Base-by-base conservation (phyloP, 2,797 vertebrate species). In the Gadopsis marmoratus region DNA sequence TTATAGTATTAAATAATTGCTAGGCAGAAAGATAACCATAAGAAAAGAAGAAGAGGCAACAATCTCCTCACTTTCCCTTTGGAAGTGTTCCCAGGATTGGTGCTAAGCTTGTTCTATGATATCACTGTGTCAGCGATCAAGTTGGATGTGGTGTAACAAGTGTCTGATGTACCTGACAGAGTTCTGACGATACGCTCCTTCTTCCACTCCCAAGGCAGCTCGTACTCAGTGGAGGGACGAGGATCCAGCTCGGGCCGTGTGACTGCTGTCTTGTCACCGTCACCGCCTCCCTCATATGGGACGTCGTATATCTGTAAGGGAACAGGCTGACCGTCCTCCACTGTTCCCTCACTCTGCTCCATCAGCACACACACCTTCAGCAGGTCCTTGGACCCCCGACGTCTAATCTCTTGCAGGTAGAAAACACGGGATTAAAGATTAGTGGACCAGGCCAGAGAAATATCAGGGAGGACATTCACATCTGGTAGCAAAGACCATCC, bases 161-260 rank as follows among this genome's bases (percentile, higher is more conserved):
- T 2, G 2, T 23, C 1, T 16, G 4, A 50, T 37, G 39, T 95
- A 98, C 98, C 98, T 87, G 98, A 97, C 61, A 99, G 94, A 0
- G 96, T 97, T 76, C 95, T 95, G 8, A 96, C 96, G 0, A 98
- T 96, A 69, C 97, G 97, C 74, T 97, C 97, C 88, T 97, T 98
- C 93, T 96, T 98, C 97, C 97, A 97, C 87, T 98, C 98, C 97
- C 97, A 99, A 1, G 97, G 97, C 89, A 97, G 96, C 80, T 99
- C 97, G 2, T 98, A 98, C 89, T 98, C 97, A 0, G 94, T 90
- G 0, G 95, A 92, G 0, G 97, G 97, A 4, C 97, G 93, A 53
- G 94, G 94, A 1, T 99, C 97, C 0, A 95, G 93, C 87, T 97
- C 94, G 0, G 96, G 96, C 41, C 96, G 93, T 0, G 92, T 91